Evolutionary conservation across 2,113 vertebrate genomes (phyloP).

Genomic region (Pseudopipra pipra): DNA sequence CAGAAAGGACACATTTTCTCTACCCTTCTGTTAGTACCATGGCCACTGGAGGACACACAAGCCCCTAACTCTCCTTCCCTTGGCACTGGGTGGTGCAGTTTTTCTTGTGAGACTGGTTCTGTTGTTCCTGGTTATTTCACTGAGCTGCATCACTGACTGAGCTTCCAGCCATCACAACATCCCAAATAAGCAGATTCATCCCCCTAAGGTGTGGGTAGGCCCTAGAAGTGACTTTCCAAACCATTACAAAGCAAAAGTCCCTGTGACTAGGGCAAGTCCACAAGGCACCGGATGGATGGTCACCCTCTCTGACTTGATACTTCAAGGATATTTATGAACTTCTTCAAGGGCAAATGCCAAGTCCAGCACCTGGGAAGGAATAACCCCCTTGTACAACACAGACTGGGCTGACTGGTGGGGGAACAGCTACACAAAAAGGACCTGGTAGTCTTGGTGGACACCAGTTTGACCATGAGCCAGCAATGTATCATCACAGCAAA

Average conservation of each 20-base stretch:
- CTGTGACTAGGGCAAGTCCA: not conserved
- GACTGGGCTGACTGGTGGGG: not conserved
- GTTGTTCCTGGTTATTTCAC: not conserved
- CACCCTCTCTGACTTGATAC: not conserved
- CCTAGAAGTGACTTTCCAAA: not conserved
- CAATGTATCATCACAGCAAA: not conserved
- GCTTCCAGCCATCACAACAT: not conserved
- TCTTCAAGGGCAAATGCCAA: not conserved
- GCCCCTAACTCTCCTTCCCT: not conserved
- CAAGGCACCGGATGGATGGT: not conserved
- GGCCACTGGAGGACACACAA: not conserved
- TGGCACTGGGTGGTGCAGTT: not conserved
- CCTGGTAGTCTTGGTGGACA: not conserved
- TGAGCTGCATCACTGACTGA: not conserved
- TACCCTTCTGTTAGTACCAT: not conserved
- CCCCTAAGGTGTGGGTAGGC: fast-evolving
- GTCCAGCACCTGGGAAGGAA: not conserved
- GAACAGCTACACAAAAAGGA: not conserved
- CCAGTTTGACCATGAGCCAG: not conserved
- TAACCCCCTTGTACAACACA: not conserved
- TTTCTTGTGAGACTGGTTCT: not conserved
- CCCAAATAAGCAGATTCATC: not conserved
- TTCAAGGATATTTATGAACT: not conserved
- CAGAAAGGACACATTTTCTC: not conserved
- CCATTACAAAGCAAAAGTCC: not conserved